phyloP scores from a whole-genome alignment of 2,113 vertebrate genomes.

The Phalacrocorax brasilianus region DNA sequence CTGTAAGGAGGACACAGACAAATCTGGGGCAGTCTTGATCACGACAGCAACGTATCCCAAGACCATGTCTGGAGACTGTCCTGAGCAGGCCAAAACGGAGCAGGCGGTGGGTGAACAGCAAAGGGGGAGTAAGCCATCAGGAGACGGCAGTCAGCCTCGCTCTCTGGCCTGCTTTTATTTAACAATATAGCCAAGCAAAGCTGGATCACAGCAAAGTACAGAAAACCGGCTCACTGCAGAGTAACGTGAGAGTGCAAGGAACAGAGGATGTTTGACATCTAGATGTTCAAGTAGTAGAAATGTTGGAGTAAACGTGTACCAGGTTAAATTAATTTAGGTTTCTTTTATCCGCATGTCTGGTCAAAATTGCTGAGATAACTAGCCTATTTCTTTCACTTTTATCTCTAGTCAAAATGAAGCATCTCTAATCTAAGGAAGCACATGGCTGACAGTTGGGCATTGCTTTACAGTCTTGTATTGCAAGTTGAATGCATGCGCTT shows the following conservation, averaged over 20 bases:
- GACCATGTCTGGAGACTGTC: not conserved
- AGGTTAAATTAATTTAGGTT: not conserved
- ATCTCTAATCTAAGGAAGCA: not conserved
- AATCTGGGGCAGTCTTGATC: not conserved
- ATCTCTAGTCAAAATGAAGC: not conserved
- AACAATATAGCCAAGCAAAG: not conserved
- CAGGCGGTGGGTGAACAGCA: not conserved
- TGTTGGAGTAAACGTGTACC: not conserved
- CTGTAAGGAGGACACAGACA: not conserved
- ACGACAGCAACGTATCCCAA: not conserved
- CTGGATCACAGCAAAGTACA: not conserved
- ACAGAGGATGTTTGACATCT: not conserved
- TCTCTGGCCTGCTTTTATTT: not conserved
- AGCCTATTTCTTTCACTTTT: not conserved
- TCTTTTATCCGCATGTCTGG: not conserved
- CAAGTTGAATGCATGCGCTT: not conserved
- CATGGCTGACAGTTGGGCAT: not conserved
- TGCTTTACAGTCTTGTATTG: not conserved
- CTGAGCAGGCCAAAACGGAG: not conserved
- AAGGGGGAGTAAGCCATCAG: not conserved
- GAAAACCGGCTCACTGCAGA: not conserved
- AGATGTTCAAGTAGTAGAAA: not conserved
- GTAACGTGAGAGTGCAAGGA: not conserved
- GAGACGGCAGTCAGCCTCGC: not conserved
- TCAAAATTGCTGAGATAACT: not conserved